These are phyloP conservation scores for Altica lythri DNA, from an alignment of 2,888 invertebrate genomes.

Conservation along the genomic window DNA sequence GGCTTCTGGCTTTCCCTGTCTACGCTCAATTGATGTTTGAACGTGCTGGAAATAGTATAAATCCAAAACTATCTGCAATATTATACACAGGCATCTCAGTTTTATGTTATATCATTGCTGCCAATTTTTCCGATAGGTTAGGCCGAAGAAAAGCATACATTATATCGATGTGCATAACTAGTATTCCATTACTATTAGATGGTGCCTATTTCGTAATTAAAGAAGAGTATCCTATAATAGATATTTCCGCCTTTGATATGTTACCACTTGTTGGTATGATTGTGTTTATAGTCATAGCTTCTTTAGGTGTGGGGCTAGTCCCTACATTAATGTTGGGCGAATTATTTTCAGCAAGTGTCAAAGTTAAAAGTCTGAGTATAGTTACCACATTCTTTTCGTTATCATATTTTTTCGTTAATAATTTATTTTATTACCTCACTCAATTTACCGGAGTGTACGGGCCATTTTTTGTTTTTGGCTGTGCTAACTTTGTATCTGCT, in stretches of 20 bases:
- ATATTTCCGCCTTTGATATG: conserved; percentile 33
- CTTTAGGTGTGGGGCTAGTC: conserved; percentile 45
- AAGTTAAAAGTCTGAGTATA: conserved; percentile 40
- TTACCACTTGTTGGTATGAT: conserved; percentile 47
- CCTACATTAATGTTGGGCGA: conserved; percentile 46
- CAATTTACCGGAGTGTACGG: conserved; percentile 42
- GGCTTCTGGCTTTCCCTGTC: conserved; percentile 43
- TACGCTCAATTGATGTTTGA: conserved; percentile 40
- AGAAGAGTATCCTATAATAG: conserved; percentile 18
- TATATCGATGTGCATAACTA: conserved; percentile 24
- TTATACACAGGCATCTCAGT: conserved; percentile 24
- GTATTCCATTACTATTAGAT: conserved; percentile 21
- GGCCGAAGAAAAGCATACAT: conserved; percentile 31
- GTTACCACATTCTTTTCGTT: conserved; percentile 32
- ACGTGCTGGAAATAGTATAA: conserved; percentile 46
- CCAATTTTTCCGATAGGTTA: conserved; percentile 26
- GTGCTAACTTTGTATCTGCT: conserved; percentile 39
- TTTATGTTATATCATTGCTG: conserved; percentile 18
- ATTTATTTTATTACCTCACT: conserved; percentile 47
- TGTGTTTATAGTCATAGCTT: conserved; percentile 40
- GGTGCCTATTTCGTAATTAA: conserved; percentile 30
- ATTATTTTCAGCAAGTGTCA: conserved; percentile 45
- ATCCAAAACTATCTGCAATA: conserved; percentile 24
- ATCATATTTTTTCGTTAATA: conserved; percentile 37
- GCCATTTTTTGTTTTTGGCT: conserved; percentile 47